Base-by-base conservation (phyloP, 1,140 invertebrate species). In the Chironomus striatipennis region DNA sequence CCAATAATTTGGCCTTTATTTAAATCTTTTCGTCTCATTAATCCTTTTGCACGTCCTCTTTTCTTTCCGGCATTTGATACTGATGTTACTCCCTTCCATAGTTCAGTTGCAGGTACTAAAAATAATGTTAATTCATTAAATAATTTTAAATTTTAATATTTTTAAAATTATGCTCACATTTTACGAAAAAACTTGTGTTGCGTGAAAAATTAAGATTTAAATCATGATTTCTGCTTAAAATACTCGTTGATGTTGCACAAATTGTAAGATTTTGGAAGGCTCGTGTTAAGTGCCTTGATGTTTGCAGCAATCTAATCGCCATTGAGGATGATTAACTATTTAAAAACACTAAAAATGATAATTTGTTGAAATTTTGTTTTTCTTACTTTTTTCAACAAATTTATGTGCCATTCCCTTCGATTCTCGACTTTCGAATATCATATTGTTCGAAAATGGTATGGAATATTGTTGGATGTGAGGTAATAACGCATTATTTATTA, bases 11-110 rank as follows among this genome's bases (percentile, higher is more conserved):
- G 96, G 0, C 96, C 97, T 78, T 83, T 88, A 81, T 98, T 98
- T 42, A 99, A 86, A 86, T 98, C 90, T 80, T 92, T 92, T 79
- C 88, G 91, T 76, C 87, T 89, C 10, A 91, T 89, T 34, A 87
- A 83, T 74, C 90, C 90, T 84, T 89, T 95, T n/a, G 89, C 95
- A 85, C 98, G 89, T 75, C 98, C 98, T 85, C 96, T 89, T 81
- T 96, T 96, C 78, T 86, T 90, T 76, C 98, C 97, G 77, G 96
- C 93, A 89, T 97, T 98, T 88, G 96, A 98, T 1, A 99, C 96
- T 79, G 91, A 92, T 4, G 91, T 94, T 0, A 97, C 91, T 64
- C 95, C 93, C 82, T 96, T 96, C 97, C 98, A 99, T 78, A 99
- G 83, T 73, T 90, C 84, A 18, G 92, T 88, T 18, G 91, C 94